A percentile compares a stretch with the other conserved stretches of the same genome.
phyloP scores from a whole-genome alignment of 1,140 invertebrate genomes.

The Drosophila lacteicornis region DNA sequence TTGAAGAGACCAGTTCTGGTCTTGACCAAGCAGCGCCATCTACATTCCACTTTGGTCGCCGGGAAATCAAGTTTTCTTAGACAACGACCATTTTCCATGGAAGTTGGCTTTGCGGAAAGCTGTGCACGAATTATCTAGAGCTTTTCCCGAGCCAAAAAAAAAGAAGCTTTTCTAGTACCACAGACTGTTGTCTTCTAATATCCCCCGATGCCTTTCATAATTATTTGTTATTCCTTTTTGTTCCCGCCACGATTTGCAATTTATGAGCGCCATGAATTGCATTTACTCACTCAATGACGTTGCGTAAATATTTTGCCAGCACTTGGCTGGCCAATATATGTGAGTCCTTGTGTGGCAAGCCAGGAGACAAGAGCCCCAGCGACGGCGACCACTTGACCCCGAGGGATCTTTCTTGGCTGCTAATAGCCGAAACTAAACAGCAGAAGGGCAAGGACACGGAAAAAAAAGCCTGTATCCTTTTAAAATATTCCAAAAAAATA shows the following conservation, averaged over 20 bases:
- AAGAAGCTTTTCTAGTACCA: not conserved
- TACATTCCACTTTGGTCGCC: slow-evolving; percentile 20
- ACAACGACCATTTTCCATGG: slow-evolving; percentile 8
- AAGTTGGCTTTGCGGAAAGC: slow-evolving; percentile 15
- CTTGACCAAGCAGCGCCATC: slow-evolving; percentile 25
- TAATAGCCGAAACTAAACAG: slow-evolving; percentile 70
- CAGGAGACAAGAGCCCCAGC: slow-evolving; percentile 10
- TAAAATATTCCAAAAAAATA: no score
- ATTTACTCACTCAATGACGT: slow-evolving; percentile 56
- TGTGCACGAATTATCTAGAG: not conserved
- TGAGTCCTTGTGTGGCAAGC: slow-evolving; percentile 40
- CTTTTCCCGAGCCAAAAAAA: not conserved
- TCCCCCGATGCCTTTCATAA: slow-evolving; percentile 24
- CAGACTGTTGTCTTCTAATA: slow-evolving; percentile 12
- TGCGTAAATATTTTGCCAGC: slow-evolving; percentile 56
- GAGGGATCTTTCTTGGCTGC: slow-evolving; percentile 52
- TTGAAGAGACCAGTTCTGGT: not conserved
- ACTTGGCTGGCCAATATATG: slow-evolving; percentile 42
- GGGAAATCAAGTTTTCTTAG: slow-evolving; percentile 11
- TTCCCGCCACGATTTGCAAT: slow-evolving; percentile 42
- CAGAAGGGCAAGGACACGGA: slow-evolving; percentile 24
- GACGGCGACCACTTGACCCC: slow-evolving; percentile 63
- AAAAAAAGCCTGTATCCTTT: not conserved
- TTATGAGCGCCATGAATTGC: slow-evolving; percentile 72
- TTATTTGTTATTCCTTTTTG: slow-evolving; percentile 41